These are phyloP conservation scores for Hemistola chrysoprasaria DNA, from an alignment of 2,888 invertebrate species.

Conservation along the genomic window DNA sequence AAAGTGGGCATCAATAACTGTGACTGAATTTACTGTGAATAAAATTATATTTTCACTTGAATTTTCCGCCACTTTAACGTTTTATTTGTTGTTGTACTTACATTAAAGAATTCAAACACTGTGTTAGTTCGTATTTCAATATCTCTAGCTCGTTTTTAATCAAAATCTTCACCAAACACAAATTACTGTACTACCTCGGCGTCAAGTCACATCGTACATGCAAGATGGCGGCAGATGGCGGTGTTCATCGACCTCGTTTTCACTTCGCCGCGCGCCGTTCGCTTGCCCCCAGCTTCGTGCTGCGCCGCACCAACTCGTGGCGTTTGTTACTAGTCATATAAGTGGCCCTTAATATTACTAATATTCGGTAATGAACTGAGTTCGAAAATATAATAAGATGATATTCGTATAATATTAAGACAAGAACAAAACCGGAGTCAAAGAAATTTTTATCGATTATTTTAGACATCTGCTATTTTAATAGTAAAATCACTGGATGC, in stretches of 20 bases:
- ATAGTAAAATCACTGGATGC: constrained; percentile 24
- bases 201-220: constrained; percentile 65
- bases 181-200: constrained; percentile 60
- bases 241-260: constrained; percentile 55
- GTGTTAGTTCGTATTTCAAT: constrained; percentile 54
- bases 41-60: constrained; percentile 45
- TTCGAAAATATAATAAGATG: too few relatives aligned
- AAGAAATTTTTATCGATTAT: background rate
- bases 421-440: too few relatives aligned
- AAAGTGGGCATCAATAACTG: too few relatives aligned
- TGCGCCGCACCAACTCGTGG: too few relatives aligned
- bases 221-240: constrained; percentile 82
- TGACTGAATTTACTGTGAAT: background rate
- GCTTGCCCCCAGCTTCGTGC: too few relatives aligned
- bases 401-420: too few relatives aligned
- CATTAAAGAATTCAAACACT: constrained; percentile 53
- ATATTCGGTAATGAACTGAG: too few relatives aligned
- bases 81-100: constrained; percentile 59
- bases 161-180: constrained; percentile 44
- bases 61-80: constrained; percentile 64
- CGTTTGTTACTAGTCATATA: too few relatives aligned
- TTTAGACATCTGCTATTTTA: background rate
- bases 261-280: constrained; percentile 17
- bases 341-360: too few relatives aligned
- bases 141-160: constrained; percentile 53